A percentile compares a stretch with the other conserved stretches of the same genome.
Evolutionary conservation across 1,140 invertebrate species (phyloP).

Genomic region (Drepana arcuata): DNA sequence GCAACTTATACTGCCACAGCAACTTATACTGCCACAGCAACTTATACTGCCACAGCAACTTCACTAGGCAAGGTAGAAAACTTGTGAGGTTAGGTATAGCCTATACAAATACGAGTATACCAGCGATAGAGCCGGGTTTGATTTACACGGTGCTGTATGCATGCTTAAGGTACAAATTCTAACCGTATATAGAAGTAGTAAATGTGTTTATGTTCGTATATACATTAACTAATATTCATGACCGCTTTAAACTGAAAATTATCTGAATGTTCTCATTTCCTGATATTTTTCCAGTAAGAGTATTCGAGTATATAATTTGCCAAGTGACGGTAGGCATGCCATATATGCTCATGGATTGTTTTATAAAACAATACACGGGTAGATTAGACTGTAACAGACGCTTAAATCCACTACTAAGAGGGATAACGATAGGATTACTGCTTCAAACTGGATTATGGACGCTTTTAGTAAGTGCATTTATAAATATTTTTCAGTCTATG

Average conservation of each 20-base stretch:
- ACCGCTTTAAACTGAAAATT: not conserved
- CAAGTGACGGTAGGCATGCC: slow-evolving; percentile 27
- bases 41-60: too few relatives aligned
- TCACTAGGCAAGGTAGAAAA: too few relatives aligned
- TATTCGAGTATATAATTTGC: slow-evolving; percentile 25
- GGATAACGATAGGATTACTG: slow-evolving; percentile 32
- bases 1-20: too few relatives aligned
- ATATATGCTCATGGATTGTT: slow-evolving; percentile 52
- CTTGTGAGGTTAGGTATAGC: too few relatives aligned
- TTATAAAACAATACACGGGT: slow-evolving; percentile 47
- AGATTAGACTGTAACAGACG: slow-evolving; percentile 30
- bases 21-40: too few relatives aligned
- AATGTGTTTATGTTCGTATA: not conserved
- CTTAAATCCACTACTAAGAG: slow-evolving; percentile 41
- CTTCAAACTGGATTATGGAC: slow-evolving; percentile 37
- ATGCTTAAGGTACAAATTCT: not conserved
- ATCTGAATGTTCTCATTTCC: slow-evolving; percentile 4
- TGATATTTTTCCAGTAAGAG: slow-evolving; percentile 25
- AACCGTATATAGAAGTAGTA: not conserved
- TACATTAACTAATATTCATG: not conserved
- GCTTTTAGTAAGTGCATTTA: slow-evolving; percentile 32
- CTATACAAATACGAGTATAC: too few relatives aligned
- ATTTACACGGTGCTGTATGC: too few relatives aligned
- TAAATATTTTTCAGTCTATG: not conserved
- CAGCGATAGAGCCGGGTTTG: too few relatives aligned